These are phyloP conservation scores for Heliothis subflexa DNA, from an alignment of 1,140 invertebrate genomes.

Conservation along the genomic window DNA sequence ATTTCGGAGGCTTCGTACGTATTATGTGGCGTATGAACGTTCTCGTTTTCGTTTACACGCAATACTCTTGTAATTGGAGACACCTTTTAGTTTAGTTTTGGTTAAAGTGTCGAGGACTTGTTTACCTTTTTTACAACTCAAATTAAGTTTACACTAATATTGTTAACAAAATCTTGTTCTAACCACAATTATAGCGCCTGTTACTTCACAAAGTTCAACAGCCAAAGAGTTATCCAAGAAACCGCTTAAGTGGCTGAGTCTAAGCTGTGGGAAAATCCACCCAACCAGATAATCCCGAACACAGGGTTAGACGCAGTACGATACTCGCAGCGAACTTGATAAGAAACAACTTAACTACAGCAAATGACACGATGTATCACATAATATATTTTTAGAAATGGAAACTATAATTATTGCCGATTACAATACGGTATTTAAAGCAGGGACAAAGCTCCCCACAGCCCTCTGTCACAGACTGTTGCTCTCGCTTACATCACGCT, in stretches of 20 bases:
- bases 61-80: slow-evolving; percentile 67
- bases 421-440: slow-evolving; percentile 47
- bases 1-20: slow-evolving; percentile 71
- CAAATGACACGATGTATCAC: background rate
- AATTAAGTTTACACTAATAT: background rate
- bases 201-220: background rate
- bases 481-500: slow-evolving; percentile 55
- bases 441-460: slow-evolving; percentile 27
- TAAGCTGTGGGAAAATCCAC: slow-evolving; percentile 12
- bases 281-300: background rate
- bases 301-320: background rate
- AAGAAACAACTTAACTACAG: slow-evolving; percentile 1
- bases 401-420: slow-evolving; percentile 15
- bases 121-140: slow-evolving; percentile 40
- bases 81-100: slow-evolving; percentile 54
- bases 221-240: background rate
- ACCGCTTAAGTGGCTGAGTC: slow-evolving; percentile 4
- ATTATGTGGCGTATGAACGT: slow-evolving; percentile 59
- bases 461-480: slow-evolving; percentile 60
- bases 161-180: background rate
- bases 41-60: slow-evolving; percentile 71
- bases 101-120: slow-evolving; percentile 40
- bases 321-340: background rate
- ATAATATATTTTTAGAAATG: slow-evolving; percentile 12
- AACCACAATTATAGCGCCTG: background rate